phyloP scores from a whole-genome alignment of 53 echinoderm and acorn worm species.

The Pentamera pediparva region DNA sequence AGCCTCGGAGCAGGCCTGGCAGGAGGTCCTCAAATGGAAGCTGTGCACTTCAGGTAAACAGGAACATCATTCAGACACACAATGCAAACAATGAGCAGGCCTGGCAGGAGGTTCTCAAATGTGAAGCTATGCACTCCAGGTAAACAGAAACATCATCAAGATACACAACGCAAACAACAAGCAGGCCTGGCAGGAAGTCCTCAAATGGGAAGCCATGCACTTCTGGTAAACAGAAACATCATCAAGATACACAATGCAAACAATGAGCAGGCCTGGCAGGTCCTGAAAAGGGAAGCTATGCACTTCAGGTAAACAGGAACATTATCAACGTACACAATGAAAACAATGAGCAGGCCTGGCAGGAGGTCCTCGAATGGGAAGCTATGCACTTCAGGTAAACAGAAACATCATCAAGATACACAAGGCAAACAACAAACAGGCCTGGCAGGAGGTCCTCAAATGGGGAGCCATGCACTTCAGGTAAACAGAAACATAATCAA shows the following conservation, averaged over 20 bases:
- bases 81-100: conserved; percentile 97
- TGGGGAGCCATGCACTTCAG: conserved; percentile 95
- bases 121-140: conserved; percentile 93
- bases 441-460: conserved; percentile 91
- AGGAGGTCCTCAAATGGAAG: too few species aligned
- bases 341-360: too few species aligned
- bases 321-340: too few species aligned
- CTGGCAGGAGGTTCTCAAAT: conserved; percentile 93
- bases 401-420: conserved; percentile 86
- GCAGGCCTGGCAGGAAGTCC: conserved; percentile 91
- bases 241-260: conserved; percentile 94
- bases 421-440: conserved; percentile 91
- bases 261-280: conserved; percentile 99
- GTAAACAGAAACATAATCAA: conserved; percentile 86
- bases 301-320: conserved; percentile 89
- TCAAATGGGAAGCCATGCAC: conserved; percentile 95
- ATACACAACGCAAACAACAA: conserved; percentile 95
- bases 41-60: too few species aligned
- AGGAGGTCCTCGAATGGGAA: too few species aligned
- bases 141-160: conserved; percentile 70
- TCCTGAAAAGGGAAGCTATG: conserved; percentile 93
- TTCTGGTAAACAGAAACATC: too few species aligned
- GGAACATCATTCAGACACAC: conserved; percentile 89
- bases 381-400: too few species aligned
- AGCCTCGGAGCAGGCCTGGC: too few species aligned